Conservation (phyloP, 2,888 invertebrate genomes). For the Archips crataeganus region DNA sequence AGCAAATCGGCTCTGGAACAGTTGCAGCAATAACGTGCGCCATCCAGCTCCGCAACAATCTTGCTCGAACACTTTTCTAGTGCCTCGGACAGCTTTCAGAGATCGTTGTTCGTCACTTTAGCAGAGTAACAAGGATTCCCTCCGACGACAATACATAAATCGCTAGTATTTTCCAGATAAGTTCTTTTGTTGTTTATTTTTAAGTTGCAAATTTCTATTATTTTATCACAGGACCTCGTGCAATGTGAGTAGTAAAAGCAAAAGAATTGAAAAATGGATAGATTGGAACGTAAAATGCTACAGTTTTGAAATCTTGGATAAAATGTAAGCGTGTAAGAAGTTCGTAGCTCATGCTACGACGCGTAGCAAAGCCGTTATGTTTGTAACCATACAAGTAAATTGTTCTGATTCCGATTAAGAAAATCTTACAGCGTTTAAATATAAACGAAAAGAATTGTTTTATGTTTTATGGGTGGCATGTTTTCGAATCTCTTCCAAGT, state of each 20-base stretch:
- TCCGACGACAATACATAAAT: constrained; percentile 21
- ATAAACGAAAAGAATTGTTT: too few relatives aligned
- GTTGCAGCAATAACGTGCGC: constrained; percentile 27
- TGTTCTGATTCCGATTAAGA: background rate
- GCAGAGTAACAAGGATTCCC: constrained; percentile 34
- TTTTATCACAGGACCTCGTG: constrained; percentile 1
- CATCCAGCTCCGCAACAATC: constrained; percentile 26
- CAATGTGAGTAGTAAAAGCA: background rate
- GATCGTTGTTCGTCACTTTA: constrained; percentile 32
- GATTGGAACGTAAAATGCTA: background rate
- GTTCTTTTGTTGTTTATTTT: constrained; percentile 7
- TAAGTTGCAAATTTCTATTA: constrained; percentile 1
- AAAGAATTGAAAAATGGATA: background rate
- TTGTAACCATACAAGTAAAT: background rate
- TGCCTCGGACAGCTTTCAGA: constrained; percentile 33
- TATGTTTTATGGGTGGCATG: too few relatives aligned
- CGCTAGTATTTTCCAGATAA: constrained; percentile 5
- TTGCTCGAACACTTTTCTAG: constrained; percentile 26
- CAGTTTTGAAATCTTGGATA: background rate
- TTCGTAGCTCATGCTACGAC: constrained; percentile 7
- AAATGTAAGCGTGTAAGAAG: background rate
- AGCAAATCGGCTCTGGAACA: constrained; percentile 17
- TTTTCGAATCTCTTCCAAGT: too few relatives aligned
- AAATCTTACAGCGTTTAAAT: too few relatives aligned
- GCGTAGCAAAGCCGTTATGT: background rate